These are phyloP conservation scores for Mythimna ferrago DNA, from an alignment of 2,888 invertebrate genomes.

Conservation along the genomic window DNA sequence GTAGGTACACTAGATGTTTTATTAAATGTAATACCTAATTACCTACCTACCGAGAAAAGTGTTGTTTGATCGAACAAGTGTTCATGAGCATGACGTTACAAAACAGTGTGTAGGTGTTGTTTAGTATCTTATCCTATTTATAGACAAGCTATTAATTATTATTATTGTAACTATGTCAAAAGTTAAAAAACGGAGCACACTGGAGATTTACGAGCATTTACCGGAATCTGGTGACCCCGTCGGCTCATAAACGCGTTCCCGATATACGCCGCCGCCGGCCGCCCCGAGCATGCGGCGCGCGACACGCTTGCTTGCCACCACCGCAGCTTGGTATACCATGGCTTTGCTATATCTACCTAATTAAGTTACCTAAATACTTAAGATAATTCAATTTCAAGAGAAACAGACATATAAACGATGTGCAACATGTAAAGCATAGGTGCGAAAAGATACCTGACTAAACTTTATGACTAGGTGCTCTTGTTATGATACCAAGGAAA, in stretches of 20 bases:
- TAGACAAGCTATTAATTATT: conserved; percentile 69
- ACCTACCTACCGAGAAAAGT: neutral
- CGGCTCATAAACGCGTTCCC: conserved; percentile 85
- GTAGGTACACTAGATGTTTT: neutral
- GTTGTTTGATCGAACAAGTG: conserved; percentile 7
- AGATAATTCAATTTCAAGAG: neutral
- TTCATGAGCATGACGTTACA: conserved; percentile 27
- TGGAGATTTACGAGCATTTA: conserved; percentile 85
- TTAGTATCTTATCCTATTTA: conserved; percentile 21
- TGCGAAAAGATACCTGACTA: neutral
- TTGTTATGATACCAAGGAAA: neutral
- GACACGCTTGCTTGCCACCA: conserved; percentile 50
- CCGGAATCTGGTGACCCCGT: conserved; percentile 88
- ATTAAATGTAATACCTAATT: neutral
- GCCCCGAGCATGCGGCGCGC: conserved; percentile 58
- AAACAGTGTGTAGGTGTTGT: conserved; percentile 39
- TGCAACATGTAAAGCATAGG: neutral
- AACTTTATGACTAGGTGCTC: neutral
- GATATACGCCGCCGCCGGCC: conserved; percentile 69
- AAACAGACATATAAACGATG: neutral
- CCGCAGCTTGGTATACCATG: conserved; percentile 36
- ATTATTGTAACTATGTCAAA: conserved; percentile 80
- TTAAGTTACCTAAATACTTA: neutral
- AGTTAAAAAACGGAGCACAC: conserved; percentile 79
- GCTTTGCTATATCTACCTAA: neutral